Evolutionary conservation across 2,888 invertebrate genomes (phyloP), one percentile per base, ranked within the genome.

Genomic region (Ferdinandea cuprea): DNA sequence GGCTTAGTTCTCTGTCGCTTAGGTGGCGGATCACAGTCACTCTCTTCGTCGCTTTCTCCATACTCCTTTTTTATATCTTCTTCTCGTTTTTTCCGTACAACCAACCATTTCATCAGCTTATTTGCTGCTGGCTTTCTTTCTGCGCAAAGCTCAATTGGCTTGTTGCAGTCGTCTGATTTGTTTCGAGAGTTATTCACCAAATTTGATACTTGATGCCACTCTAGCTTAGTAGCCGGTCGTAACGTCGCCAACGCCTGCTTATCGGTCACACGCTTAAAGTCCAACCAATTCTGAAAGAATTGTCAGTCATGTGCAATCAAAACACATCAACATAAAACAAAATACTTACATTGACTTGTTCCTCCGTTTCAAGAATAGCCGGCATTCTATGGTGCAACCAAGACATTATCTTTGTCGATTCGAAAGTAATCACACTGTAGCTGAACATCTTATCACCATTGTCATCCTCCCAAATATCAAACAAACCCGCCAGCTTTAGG

Each of bases 371-470:
- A 48, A 97, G 91, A 86, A 96, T 92, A n/a, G 96, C 95, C 71
- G 96, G 96, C 93, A 95, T 94, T 87, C 96, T 92, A 87, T 96
- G 94, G 91, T 96, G 96, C 59, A 96, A 91, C 94, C 95, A 95
- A 32, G 93, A 92, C 85, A 96, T 89, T 13, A 93, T 92, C 37
- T 92, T 89, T 84, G 94, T 94, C 0, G 96, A 93, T 46, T 95
- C 94, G 92, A 94, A 95, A 13, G 97, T 97, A 52, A 97, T 94
- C 1, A 96, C 92, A 48, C 95, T 93, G 88, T 95, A 96, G 83
- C 94, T 95, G 86, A 94, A 95, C 48, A 95, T 92, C 48, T 92
- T 92, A 71, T 92, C 91, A 25, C 92, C 92, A 87, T 92, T 92
- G 19, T 91, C 91, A 86, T 93, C 91, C 85, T 92, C 92, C 94